These are phyloP conservation scores for Nasua narica DNA, from an alignment of 2,797 vertebrate genomes.

Conservation along the genomic window DNA sequence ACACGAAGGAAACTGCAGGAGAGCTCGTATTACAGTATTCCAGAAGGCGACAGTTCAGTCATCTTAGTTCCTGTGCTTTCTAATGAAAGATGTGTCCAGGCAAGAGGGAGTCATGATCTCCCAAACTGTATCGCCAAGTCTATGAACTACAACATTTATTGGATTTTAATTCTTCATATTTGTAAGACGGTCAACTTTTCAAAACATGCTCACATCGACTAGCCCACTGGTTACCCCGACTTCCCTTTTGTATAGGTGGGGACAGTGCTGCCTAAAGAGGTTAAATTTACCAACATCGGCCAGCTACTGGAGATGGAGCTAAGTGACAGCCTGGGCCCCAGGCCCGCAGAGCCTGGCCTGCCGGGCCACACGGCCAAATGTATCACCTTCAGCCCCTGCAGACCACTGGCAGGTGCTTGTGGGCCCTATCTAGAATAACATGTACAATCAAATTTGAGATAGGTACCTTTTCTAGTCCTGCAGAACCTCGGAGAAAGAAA, in stretches of 20 bases:
- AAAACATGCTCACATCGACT: not conserved
- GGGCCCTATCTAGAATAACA: not conserved
- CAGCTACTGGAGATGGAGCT: not conserved
- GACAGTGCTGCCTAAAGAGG: not conserved
- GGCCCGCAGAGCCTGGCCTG: no score
- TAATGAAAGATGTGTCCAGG: not conserved
- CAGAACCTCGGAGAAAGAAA: conserved; percentile 84
- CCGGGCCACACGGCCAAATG: not conserved
- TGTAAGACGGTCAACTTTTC: not conserved
- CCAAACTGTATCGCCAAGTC: not conserved
- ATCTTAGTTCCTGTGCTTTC: not conserved
- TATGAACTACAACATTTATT: not conserved
- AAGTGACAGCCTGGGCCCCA: not conserved
- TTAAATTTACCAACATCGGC: not conserved
- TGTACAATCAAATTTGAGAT: not conserved
- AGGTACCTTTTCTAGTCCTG: conserved; percentile 84
- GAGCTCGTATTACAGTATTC: not conserved
- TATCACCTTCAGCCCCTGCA: not conserved
- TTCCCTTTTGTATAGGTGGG: not conserved
- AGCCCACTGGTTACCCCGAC: not conserved
- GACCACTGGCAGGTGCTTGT: not conserved
- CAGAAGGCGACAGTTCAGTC: not conserved
- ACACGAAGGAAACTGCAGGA: not conserved
- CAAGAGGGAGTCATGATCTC: not conserved
- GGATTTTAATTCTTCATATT: not conserved